A percentile compares a stretch with the other conserved stretches of the same genome.
These are phyloP conservation scores for Streptopelia turtur DNA, from an alignment of 2,797 vertebrate species.

Conservation along the genomic window DNA sequence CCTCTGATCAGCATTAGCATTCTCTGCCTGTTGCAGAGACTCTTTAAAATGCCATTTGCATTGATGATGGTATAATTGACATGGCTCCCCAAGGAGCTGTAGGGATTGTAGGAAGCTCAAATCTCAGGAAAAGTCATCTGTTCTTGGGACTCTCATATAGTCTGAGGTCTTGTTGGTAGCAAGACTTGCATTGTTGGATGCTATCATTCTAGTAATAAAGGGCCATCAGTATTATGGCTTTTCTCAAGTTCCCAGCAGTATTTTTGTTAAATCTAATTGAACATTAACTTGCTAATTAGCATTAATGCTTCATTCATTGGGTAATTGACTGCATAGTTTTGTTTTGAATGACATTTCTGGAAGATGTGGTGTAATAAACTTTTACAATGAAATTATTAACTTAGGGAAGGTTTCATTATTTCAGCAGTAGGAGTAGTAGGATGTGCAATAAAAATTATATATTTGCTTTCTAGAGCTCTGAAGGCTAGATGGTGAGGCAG, in stretches of 20 bases:
- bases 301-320: slow-evolving; percentile 34
- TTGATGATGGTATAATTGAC: slow-evolving; percentile 78
- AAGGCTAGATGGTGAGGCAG: background rate
- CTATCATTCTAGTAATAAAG: slow-evolving; percentile 59
- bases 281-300: slow-evolving; percentile 54
- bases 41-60: slow-evolving; percentile 80
- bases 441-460: background rate
- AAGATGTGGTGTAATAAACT: slow-evolving; percentile 11
- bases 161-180: slow-evolving; percentile 49
- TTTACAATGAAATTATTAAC: slow-evolving; percentile 22
- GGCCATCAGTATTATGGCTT: slow-evolving; percentile 1
- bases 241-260: slow-evolving; percentile 41
- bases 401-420: slow-evolving; percentile 11
- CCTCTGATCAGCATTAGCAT: slow-evolving; percentile 71
- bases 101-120: slow-evolving; percentile 65
- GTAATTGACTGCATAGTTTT: slow-evolving; percentile 15
- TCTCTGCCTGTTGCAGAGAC: slow-evolving; percentile 47
- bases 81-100: slow-evolving; percentile 72
- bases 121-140: slow-evolving; percentile 70
- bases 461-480: slow-evolving; percentile 3
- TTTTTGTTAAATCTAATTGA: slow-evolving; percentile 53
- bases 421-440: background rate
- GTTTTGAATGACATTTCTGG: slow-evolving; percentile 22
- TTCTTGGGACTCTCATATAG: slow-evolving; percentile 59
- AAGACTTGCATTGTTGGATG: slow-evolving; percentile 45